These are phyloP conservation scores for Oplegnathus fasciatus DNA, from an alignment of 2,113 vertebrate species.

Conservation along the genomic window DNA sequence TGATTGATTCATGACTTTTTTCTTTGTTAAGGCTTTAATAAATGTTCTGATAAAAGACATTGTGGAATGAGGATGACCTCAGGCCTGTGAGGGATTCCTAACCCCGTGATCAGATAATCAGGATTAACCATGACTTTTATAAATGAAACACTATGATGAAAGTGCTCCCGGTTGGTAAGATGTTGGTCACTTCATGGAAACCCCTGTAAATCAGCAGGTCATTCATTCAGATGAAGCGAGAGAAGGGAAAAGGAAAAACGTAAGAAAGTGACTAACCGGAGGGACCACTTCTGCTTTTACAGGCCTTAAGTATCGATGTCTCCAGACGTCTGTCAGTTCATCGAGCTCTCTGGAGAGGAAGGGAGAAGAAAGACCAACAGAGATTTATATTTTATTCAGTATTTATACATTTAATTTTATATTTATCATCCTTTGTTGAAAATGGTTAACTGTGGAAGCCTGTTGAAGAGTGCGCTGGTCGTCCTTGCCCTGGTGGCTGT, in stretches of 20 bases:
- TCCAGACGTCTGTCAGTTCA: conserved; percentile 22
- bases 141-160: conserved; percentile 27
- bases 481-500: conserved; percentile 22
- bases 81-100: not conserved
- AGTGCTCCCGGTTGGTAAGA: conserved; percentile 21
- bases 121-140: not conserved
- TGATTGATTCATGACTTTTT: not conserved
- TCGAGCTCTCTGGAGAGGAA: conserved; percentile 22
- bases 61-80: not conserved
- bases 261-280: conserved; percentile 24
- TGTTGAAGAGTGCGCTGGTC: conserved; percentile 42
- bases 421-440: not conserved
- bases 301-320: conserved; percentile 15
- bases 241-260: not conserved
- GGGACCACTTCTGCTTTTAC: conserved; percentile 61
- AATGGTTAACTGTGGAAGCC: conserved; percentile 42
- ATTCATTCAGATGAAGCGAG: not conserved
- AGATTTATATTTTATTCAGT: not conserved
- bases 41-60: not conserved
- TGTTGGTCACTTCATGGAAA: conserved; percentile 7
- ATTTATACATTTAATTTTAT: not conserved
- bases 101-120: not conserved
- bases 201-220: not conserved
- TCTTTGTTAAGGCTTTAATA: not conserved
- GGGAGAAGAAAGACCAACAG: not conserved